Evolutionary conservation across 2,113 vertebrate genomes (phyloP), one percentile per base, ranked within the genome.

Genomic region (Cryptomyrus ogoouensis): DNA sequence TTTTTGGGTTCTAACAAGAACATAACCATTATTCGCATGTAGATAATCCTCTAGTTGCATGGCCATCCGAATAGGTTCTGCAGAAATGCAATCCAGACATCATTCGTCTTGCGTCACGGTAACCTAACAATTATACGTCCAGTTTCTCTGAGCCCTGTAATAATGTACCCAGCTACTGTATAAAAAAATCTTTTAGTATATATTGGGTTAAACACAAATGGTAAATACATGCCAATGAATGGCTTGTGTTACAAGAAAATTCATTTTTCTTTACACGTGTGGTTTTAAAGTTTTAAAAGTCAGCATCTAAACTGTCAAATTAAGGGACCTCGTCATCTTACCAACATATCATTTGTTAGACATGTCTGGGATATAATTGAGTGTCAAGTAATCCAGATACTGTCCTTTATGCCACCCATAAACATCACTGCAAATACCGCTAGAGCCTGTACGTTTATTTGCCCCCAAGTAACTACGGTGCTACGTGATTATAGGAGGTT

Each of bases 201-300:
- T 84, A 90, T 90, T 27, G 89, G 47, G 85, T 53, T 83, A 8
- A 27, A 90, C 84, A 89, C 13, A 24, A 88, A 39, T n/a, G 44
- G 24, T 52, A 12, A 91, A 91, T 90, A 42, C 44, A 19, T 91
- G 80, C 21, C 50, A 83, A 39, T 90, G 87, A 90, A 50, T 77
- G 47, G 88, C 24, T 70, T 92, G 88, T 88, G 83, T 91, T 90
- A 89, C 90, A 88, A 4, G 90, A 89, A 90, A 92, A 91, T 88
- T 86, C 85, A 89, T 90, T 89, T 80, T 8, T 70, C 44, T 90
- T 90, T 83, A 74, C 88, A 86, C 27, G 89, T 89, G 84, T 19
- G 50, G 52, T 90, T 88, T 91, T 21, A 91, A 2, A 80, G 53
- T 84, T 52, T 66, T 80, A 46, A 42, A 66, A 56, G 24, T 88